Evolutionary conservation across 2,113 vertebrate genomes (phyloP).

Genomic region (Thunnus maccoyii): DNA sequence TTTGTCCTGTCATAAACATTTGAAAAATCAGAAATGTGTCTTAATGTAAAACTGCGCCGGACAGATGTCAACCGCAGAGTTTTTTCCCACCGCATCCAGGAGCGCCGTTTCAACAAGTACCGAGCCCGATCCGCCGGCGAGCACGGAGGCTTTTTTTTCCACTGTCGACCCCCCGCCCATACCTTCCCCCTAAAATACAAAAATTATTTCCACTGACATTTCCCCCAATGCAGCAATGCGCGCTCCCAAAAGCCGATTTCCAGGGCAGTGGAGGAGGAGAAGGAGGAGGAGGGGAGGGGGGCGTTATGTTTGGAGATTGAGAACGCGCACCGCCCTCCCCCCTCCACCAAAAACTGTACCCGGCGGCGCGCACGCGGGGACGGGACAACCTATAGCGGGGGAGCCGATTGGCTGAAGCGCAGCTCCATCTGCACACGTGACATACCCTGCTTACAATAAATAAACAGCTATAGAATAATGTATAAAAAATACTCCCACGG

Average conservation of each 20-base stretch:
- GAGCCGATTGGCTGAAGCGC: conserved; percentile 75
- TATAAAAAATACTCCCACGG: not conserved
- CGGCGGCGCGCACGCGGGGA: conserved; percentile 74
- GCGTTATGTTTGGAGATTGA: conserved; percentile 67
- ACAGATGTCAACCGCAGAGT: conserved; percentile 1
- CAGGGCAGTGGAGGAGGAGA: conserved; percentile 61
- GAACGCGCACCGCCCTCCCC: conserved; percentile 72
- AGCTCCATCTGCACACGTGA: conserved; percentile 83
- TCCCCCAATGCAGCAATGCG: conserved; percentile 86
- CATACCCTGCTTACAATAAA: conserved; percentile 84
- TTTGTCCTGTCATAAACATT: not conserved
- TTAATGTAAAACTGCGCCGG: conserved; percentile 14
- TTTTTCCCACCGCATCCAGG: not conserved
- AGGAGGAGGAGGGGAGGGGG: conserved; percentile 29
- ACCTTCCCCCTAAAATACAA: conserved; percentile 63
- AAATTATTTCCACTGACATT: conserved; percentile 77
- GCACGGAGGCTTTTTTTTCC: conserved; percentile 1
- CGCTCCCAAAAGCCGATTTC: conserved; percentile 79
- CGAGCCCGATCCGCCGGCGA: not conserved
- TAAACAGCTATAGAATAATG: conserved; percentile 80
- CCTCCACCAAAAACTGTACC: conserved; percentile 59
- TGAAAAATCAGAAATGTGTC: not conserved
- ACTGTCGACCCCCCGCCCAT: not conserved
- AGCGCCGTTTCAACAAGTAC: conserved; percentile 72
- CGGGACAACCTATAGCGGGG: conserved; percentile 58